Conservation (phyloP, 2,797 vertebrate genomes). For the Galagoides demidoff region DNA sequence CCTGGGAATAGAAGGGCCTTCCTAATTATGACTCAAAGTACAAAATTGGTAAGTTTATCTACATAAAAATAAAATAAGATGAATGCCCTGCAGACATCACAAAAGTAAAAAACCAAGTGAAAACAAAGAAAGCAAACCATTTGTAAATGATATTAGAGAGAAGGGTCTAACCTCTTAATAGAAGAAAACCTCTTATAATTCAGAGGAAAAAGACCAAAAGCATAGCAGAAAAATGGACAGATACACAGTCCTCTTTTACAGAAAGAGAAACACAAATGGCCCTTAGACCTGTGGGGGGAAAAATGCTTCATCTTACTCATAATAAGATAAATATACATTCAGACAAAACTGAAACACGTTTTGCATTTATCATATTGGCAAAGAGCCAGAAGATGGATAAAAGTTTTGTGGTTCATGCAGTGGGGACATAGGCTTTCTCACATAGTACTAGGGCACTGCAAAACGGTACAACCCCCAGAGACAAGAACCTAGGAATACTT, state of each 20-base stretch:
- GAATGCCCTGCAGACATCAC: not conserved
- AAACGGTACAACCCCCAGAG: not conserved
- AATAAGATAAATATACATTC: not conserved
- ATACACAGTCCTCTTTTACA: not conserved
- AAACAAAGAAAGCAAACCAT: slow-evolving; percentile 38
- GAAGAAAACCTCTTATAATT: not conserved
- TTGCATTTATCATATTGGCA: not conserved
- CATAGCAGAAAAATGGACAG: not conserved
- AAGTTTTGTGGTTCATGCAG: not conserved
- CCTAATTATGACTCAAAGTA: not conserved
- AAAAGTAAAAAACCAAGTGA: slow-evolving; percentile 15
- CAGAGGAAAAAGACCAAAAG: slow-evolving; percentile 1
- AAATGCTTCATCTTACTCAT: not conserved
- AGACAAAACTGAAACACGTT: slow-evolving; percentile 29
- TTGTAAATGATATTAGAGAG: slow-evolving; percentile 17
- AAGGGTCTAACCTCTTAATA: slow-evolving; percentile 18
- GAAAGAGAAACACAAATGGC: slow-evolving; percentile 8
- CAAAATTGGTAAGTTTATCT: not conserved
- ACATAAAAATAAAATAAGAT: slow-evolving; percentile 42
- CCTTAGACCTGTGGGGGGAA: not conserved
- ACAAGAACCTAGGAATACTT: not conserved
- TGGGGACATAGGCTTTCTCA: not conserved
- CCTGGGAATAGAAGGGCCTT: not conserved
- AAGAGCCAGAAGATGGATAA: not conserved
- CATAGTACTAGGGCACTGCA: not conserved